phyloP scores from a whole-genome alignment of 2,888 invertebrate species.

The Yponomeuta evonymella region DNA sequence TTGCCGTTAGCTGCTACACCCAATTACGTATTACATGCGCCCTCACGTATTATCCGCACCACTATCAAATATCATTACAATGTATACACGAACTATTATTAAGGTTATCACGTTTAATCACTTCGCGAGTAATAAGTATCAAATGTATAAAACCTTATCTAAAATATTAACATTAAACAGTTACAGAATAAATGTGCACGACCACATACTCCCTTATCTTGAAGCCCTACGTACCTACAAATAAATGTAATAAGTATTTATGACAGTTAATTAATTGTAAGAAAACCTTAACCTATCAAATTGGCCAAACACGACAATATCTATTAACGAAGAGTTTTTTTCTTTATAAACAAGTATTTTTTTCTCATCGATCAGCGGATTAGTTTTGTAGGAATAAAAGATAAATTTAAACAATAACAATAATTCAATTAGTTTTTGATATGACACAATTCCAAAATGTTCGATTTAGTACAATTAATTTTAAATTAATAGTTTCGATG shows the following conservation, averaged over 20 bases:
- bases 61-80: slow-evolving; percentile 43
- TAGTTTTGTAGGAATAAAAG: slow-evolving; percentile 4
- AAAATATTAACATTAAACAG: slow-evolving; percentile 59
- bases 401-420: slow-evolving; percentile 22
- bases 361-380: slow-evolving; percentile 54
- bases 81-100: slow-evolving; percentile 63
- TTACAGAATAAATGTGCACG: slow-evolving; percentile 65
- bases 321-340: slow-evolving; percentile 21
- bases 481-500: slow-evolving; percentile 2
- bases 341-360: slow-evolving; percentile 26
- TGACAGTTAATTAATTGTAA: slow-evolving; percentile 46
- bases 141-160: slow-evolving; percentile 72
- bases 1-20: slow-evolving; percentile 32
- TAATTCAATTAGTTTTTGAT: slow-evolving; percentile 32
- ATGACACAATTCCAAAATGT: slow-evolving; percentile 53
- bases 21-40: background rate
- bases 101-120: slow-evolving; percentile 71
- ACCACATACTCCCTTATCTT: slow-evolving; percentile 58
- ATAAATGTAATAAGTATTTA: slow-evolving; percentile 72
- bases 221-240: slow-evolving; percentile 63
- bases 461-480: background rate
- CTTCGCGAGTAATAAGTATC: slow-evolving; percentile 73
- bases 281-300: slow-evolving; percentile 60
- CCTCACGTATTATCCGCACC: slow-evolving; percentile 54
- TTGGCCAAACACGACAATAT: slow-evolving; percentile 36